These are phyloP conservation scores for Tenrec ecaudatus DNA, from an alignment of 2,113 vertebrate genomes.

Conservation along the genomic window DNA sequence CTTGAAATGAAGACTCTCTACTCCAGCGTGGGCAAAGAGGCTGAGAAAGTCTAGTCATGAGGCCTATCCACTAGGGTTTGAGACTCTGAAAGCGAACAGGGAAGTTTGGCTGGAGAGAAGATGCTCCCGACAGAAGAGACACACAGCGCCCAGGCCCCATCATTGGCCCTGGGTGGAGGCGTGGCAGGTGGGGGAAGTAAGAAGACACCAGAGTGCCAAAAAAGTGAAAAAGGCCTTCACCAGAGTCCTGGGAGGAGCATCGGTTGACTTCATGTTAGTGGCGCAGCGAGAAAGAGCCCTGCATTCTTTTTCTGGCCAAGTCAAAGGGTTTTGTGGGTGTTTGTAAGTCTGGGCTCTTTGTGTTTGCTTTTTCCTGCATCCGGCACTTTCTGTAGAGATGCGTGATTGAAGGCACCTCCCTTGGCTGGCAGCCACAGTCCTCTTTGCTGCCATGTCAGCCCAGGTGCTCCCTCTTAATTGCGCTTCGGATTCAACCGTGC, in stretches of 20 bases:
- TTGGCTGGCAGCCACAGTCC: constrained; percentile 57
- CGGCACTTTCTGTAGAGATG: constrained; percentile 50
- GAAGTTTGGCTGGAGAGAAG: neutral
- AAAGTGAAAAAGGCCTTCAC: neutral
- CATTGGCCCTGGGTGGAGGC: neutral
- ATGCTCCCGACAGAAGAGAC: neutral
- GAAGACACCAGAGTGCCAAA: neutral
- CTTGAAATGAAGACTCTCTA: neutral
- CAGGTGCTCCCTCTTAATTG: constrained; percentile 75
- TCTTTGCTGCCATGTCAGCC: constrained; percentile 36
- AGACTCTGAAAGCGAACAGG: neutral
- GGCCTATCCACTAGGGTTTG: neutral
- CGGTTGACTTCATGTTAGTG: neutral
- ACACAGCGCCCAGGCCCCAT: neutral
- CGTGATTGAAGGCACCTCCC: constrained; percentile 49
- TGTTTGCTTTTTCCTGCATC: neutral
- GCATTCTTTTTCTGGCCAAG: neutral
- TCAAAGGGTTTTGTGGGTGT: neutral
- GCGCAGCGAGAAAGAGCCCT: neutral
- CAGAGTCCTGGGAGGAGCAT: accelerated
- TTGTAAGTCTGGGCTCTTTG: neutral
- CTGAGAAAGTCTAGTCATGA: neutral
- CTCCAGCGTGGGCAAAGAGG: neutral
- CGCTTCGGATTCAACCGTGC: constrained; percentile 58
- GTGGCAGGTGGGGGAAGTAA: no score